phyloP scores from a whole-genome alignment of 2,797 vertebrate genomes.

The Sarcoramphus papa region DNA sequence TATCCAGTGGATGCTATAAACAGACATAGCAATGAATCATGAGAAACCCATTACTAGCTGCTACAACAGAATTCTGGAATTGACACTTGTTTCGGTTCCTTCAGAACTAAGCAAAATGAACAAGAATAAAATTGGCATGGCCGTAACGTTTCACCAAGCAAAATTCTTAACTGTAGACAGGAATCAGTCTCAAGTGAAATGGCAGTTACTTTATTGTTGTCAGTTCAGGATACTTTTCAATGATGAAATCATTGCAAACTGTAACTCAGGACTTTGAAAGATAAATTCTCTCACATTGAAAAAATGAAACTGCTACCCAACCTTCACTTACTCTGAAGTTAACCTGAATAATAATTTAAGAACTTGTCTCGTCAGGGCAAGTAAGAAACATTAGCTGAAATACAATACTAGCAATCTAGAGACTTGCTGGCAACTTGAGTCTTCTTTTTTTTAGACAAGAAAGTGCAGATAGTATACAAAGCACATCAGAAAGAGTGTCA shows the following conservation, averaged over 20 bases:
- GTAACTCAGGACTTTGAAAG: neutral
- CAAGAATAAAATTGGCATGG: slow-evolving; percentile 8
- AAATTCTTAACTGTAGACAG: neutral
- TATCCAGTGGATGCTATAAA: neutral
- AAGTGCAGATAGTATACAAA: neutral
- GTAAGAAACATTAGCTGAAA: neutral
- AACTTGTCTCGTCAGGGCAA: neutral
- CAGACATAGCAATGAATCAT: neutral
- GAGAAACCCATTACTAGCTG: neutral
- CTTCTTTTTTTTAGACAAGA: neutral
- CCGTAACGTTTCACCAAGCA: neutral
- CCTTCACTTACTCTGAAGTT: neutral
- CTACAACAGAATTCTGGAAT: neutral
- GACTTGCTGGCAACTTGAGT: neutral
- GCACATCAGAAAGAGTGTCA: neutral
- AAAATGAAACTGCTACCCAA: slow-evolving; percentile 2
- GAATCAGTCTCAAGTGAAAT: slow-evolving; percentile 33
- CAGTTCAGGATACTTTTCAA: slow-evolving; percentile 1
- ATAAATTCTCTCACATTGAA: neutral
- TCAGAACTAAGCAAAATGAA: slow-evolving; percentile 22
- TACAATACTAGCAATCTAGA: neutral
- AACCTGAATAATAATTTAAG: neutral
- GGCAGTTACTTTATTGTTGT: neutral
- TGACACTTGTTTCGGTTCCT: neutral
- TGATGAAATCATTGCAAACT: slow-evolving; percentile 17